Evolutionary conservation across 1,140 invertebrate genomes (phyloP).

Genomic region (Drosophila eugracilis): DNA sequence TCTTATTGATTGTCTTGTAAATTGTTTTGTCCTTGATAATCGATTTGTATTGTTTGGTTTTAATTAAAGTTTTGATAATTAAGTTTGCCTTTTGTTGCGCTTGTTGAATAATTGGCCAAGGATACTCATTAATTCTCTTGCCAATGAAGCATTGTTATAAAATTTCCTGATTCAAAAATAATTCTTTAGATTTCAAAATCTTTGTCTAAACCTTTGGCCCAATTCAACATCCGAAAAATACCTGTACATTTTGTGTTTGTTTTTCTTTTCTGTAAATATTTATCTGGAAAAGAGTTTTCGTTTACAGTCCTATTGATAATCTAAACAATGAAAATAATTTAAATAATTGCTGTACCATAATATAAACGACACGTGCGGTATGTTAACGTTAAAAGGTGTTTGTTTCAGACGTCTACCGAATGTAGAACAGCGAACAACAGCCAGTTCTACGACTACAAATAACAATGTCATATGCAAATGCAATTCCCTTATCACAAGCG

Average conservation of each 20-base stretch:
- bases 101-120: not conserved
- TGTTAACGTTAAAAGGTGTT: conserved; percentile 58
- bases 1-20: conserved; percentile 77
- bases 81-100: conserved; percentile 7
- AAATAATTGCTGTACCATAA: conserved; percentile 57
- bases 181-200: not conserved
- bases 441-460: conserved; percentile 17
- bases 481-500: conserved; percentile 67
- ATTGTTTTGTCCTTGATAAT: conserved; percentile 71
- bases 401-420: conserved; percentile 60
- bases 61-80: conserved; percentile 6
- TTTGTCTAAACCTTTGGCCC: not conserved
- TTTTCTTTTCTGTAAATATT: conserved; percentile 59
- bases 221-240: conserved; percentile 4
- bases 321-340: conserved; percentile 54
- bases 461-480: conserved; percentile 66
- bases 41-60: conserved; percentile 11
- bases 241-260: not conserved
- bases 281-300: conserved; percentile 43
- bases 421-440: conserved; percentile 41
- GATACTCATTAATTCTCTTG: no score
- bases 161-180: not conserved
- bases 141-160: not conserved
- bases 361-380: conserved; percentile 61
- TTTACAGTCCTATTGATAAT: conserved; percentile 54